phyloP scores from a whole-genome alignment of 2,113 vertebrate genomes.

The Diglossa brunneiventris region DNA sequence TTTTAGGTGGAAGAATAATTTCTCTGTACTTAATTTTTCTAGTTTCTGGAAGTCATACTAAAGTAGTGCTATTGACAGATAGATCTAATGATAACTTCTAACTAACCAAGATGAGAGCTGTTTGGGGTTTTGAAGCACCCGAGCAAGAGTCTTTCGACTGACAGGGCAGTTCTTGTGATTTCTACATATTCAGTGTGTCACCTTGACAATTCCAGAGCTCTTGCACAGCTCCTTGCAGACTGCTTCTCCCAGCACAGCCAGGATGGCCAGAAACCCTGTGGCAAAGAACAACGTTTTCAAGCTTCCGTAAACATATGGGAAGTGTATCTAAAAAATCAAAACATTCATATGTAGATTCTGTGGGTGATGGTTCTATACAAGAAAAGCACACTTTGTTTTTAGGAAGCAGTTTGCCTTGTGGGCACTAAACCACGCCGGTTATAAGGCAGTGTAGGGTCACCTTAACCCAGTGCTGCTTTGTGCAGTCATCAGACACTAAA shows the following conservation, averaged over 20 bases:
- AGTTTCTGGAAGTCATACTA: background rate
- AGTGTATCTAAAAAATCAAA: background rate
- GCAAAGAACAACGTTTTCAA: background rate
- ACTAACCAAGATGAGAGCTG: background rate
- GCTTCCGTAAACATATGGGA: background rate
- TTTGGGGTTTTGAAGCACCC: background rate
- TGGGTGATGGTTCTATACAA: rapidly evolving
- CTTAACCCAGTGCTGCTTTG: background rate
- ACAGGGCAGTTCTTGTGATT: background rate
- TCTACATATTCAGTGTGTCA: background rate
- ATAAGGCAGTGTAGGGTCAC: background rate
- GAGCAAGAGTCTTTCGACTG: background rate
- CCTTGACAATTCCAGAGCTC: rapidly evolving
- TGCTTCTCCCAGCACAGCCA: background rate
- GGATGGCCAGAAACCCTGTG: background rate
- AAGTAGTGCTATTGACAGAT: background rate
- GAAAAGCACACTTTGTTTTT: background rate
- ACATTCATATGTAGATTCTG: rapidly evolving
- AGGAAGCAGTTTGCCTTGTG: background rate
- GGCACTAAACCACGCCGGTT: background rate
- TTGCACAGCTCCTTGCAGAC: background rate
- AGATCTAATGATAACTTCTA: background rate
- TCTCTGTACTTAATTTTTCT: background rate
- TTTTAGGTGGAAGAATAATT: background rate
- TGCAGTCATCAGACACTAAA: background rate